Evolutionary conservation across 2,888 invertebrate species (phyloP), one percentile per base, ranked within the genome.

Genomic region (Cetonia aurata): DNA sequence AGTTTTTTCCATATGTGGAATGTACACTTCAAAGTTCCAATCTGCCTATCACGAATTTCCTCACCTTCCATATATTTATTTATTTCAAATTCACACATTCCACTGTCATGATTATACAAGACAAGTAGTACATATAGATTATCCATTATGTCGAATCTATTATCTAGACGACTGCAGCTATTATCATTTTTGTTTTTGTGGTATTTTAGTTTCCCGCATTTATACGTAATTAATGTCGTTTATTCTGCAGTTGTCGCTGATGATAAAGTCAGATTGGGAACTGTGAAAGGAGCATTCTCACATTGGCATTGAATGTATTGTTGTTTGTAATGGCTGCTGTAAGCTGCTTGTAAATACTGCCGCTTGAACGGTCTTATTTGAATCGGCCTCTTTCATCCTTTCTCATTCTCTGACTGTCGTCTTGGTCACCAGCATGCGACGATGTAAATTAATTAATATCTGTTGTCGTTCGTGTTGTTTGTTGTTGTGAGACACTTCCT

Each of bases 241-340:
- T 57, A 56, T 50, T 56, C 69, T 71, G 73, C 72, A 59, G 75
- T 72, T 75, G 72, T 70, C 71, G 78, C 78, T 80, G 80, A 83
- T 83, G 81, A 65, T 52, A 41, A 65, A 83, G 88, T 88, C 91
- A 91, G 91, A 91, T 91, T 91, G 91, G 91, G 90, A 90, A 89
- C 90, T 90, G 89, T 89, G 89, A 90, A 90, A 89, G 89, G 90
- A 89, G 89, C 90, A 90, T 90, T 90, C 90, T 90, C 90, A 90
- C 90, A 89, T 89, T 71, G 62, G 68, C 71, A 66, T 46, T 79
- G 52, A 52, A 75, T 81, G 80, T 83, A 80, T 77, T 81, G 81
- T 75, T 62, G 65, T 70, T 37, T 62, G 62, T 62, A 55, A 65
- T 70, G 69, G 69, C 69, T 70, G 69, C 62, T 37, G 50, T 70